These are phyloP conservation scores for Numida meleagris DNA, from an alignment of 2,113 vertebrate genomes.

Conservation along the genomic window DNA sequence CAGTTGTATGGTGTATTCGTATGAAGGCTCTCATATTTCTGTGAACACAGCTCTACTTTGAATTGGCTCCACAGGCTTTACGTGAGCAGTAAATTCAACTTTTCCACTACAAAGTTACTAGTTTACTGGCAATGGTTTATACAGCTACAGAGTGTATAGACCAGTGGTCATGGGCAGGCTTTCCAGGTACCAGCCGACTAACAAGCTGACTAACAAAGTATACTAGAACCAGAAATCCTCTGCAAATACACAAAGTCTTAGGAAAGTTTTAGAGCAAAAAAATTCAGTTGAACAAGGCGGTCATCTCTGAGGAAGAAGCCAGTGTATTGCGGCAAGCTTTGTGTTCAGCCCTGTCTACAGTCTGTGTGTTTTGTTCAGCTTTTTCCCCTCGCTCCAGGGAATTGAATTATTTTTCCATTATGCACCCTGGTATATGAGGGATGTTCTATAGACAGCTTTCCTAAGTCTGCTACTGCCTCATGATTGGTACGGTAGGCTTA, in stretches of 20 bases:
- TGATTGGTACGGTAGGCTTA: not conserved
- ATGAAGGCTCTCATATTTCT: not conserved
- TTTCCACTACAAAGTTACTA: not conserved
- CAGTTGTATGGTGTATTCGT: not conserved
- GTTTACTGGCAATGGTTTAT: not conserved
- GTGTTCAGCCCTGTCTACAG: not conserved
- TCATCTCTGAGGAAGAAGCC: not conserved
- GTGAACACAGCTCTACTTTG: not conserved
- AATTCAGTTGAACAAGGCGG: not conserved
- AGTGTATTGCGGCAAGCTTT: not conserved
- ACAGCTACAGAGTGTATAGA: not conserved
- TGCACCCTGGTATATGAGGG: not conserved
- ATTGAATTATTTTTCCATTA: not conserved
- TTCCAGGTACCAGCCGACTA: not conserved
- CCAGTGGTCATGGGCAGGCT: not conserved
- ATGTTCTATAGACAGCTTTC: not conserved
- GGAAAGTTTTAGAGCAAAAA: not conserved
- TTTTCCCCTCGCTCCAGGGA: not conserved
- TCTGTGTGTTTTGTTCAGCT: not conserved
- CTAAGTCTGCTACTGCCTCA: not conserved
- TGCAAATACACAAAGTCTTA: not conserved
- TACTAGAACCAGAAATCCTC: not conserved
- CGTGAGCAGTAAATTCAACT: not conserved
- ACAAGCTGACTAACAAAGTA: not conserved
- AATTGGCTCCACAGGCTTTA: not conserved